Conservation (phyloP, 2,113 vertebrate genomes). For the Vulpes vulpes region DNA sequence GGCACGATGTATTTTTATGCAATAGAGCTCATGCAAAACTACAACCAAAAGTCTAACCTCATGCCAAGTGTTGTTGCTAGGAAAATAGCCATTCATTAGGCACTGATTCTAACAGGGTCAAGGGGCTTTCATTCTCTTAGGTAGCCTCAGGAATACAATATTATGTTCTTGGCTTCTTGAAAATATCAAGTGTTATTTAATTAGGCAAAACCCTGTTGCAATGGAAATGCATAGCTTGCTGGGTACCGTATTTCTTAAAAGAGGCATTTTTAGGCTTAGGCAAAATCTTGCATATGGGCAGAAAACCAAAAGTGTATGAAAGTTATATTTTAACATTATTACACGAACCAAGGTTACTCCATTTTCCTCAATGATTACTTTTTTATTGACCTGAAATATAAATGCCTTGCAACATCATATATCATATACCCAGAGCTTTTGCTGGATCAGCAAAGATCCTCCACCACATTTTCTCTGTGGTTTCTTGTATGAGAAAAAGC, state of each 20-base stretch:
- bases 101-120: constrained; percentile 53
- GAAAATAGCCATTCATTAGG: constrained; percentile 53
- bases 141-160: constrained; percentile 65
- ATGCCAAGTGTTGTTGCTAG: background rate
- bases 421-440: constrained; percentile 56
- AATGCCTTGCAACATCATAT: constrained; percentile 65
- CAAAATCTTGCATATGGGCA: constrained; percentile 47
- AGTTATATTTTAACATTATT: constrained; percentile 74
- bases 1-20: constrained; percentile 43
- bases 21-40: background rate
- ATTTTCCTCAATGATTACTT: constrained; percentile 79
- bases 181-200: constrained; percentile 77
- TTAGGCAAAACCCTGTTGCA: constrained; percentile 77
- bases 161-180: constrained; percentile 69
- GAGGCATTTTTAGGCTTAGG: constrained; percentile 11
- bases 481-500: constrained; percentile 49
- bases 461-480: constrained; percentile 39
- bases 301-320: constrained; percentile 43
- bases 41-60: constrained; percentile 34
- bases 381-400: constrained; percentile 83
- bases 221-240: constrained; percentile 67
- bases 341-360: constrained; percentile 70
- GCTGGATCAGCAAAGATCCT: constrained; percentile 56
- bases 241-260: constrained; percentile 43
- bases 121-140: constrained; percentile 3